These are phyloP conservation scores for Pterocles gutturalis DNA, from an alignment of 2,113 vertebrate genomes.

Conservation along the genomic window DNA sequence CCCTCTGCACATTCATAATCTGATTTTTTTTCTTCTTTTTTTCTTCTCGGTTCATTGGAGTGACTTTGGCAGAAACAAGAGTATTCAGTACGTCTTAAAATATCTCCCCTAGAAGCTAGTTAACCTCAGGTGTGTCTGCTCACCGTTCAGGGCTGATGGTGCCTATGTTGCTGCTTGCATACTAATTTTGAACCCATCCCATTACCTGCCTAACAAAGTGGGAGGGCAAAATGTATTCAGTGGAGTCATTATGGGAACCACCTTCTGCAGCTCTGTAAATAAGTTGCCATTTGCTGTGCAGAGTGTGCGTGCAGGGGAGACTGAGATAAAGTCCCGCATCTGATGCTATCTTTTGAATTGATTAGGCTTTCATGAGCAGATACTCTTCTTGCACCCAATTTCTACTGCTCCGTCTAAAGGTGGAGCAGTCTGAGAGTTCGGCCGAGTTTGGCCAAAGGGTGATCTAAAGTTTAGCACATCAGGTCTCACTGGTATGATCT, in stretches of 20 bases:
- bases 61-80: constrained; percentile 1
- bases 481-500: not conserved
- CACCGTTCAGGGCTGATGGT: not conserved
- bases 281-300: not conserved
- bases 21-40: not conserved
- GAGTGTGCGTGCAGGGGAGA: not conserved
- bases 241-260: not conserved
- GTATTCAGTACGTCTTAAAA: not conserved
- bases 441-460: not conserved
- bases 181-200: not conserved
- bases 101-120: constrained; percentile 4
- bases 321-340: not conserved
- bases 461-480: not conserved
- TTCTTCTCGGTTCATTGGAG: not conserved
- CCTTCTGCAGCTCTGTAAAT: not conserved
- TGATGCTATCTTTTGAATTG: not conserved
- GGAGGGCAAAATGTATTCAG: not conserved
- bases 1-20: not conserved
- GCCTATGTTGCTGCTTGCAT: not conserved
- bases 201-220: not conserved
- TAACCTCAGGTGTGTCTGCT: not conserved
- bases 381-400: not conserved
- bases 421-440: not conserved
- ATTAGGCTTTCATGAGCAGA: not conserved
- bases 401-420: not conserved